Base-by-base conservation (phyloP, 2,113 vertebrate genomes). In the Epinephelus moara region DNA sequence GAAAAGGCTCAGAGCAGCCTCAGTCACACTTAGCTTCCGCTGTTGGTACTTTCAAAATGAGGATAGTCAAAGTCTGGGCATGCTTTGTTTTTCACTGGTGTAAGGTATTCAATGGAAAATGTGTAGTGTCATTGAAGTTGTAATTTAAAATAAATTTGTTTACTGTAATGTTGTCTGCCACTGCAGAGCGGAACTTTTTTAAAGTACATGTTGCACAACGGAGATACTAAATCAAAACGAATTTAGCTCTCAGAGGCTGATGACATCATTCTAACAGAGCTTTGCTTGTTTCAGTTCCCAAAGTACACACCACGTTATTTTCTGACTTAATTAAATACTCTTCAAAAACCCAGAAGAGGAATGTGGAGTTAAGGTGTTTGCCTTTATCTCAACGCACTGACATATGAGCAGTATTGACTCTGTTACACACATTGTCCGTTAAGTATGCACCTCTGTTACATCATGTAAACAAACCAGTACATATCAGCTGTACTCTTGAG, bases 61-160 rank as follows among this genome's bases (percentile, higher is more conserved):
- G 13, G 23, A 25, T 17, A 17, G 10, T 67, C 14, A 25, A 49
- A 67, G 4, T 56, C 1, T 49, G 15, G 57, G 17, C 12, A 42
- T 56, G 5, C 21, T 30, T 68, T 11, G n/a, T 18, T 17, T 66
- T 47, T 47, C 5, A 49, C 4, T 52, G 4, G 3, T 52, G 5
- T 17, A 70, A 70, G 27, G 19, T 23, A n/a, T 70, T 37, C 19
- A 17, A 17, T 23, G 11, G 17, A 11, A 70, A 19, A 1, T 1
- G 6, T 23, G n/a, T 57, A 8, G 17, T 50, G 49, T 74, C 4
- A 11, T 33, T 49, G 8, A n/a, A n/a, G n/a, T 50, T 17, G 18
- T 49, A 10, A 74, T 74, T 59, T 73, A 59, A 61, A 4, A 61
- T 19, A 47, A 57, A 59, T 61, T 0, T 33, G 42, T 61, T 74